These are phyloP conservation scores for Murina feae DNA, from an alignment of 2,113 vertebrate genomes.

Conservation along the genomic window DNA sequence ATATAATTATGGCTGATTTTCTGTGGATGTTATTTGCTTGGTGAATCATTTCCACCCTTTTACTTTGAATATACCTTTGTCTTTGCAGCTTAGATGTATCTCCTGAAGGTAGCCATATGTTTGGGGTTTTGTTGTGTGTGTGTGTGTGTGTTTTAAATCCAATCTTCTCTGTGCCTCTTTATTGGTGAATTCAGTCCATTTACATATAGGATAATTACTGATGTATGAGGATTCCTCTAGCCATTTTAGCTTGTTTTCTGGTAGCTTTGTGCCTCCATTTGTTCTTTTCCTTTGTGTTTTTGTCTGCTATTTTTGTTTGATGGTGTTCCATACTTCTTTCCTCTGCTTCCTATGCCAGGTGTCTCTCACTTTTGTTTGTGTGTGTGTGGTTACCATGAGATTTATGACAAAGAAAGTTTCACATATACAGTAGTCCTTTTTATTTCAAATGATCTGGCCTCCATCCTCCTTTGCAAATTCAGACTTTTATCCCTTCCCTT, in stretches of 20 bases:
- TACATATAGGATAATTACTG: background rate
- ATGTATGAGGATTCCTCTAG: background rate
- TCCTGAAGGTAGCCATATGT: background rate
- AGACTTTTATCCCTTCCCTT: background rate
- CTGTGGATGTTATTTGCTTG: background rate
- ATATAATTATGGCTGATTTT: background rate
- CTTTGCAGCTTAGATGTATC: background rate
- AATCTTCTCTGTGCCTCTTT: background rate
- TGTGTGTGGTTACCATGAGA: background rate
- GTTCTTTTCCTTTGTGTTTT: background rate
- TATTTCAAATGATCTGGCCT: background rate
- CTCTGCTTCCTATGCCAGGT: background rate
- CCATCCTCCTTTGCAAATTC: background rate
- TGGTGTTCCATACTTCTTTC: background rate
- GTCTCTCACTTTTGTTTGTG: background rate
- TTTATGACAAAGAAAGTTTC: background rate
- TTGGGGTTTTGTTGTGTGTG: background rate
- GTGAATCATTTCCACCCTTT: background rate
- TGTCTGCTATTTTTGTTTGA: background rate
- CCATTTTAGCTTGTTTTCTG: background rate
- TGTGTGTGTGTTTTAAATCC: background rate
- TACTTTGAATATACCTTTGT: background rate
- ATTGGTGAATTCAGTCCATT: background rate
- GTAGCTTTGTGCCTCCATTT: background rate
- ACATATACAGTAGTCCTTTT: background rate